phyloP scores from a whole-genome alignment of 2,888 invertebrate genomes.

The Drosophila robusta region DNA sequence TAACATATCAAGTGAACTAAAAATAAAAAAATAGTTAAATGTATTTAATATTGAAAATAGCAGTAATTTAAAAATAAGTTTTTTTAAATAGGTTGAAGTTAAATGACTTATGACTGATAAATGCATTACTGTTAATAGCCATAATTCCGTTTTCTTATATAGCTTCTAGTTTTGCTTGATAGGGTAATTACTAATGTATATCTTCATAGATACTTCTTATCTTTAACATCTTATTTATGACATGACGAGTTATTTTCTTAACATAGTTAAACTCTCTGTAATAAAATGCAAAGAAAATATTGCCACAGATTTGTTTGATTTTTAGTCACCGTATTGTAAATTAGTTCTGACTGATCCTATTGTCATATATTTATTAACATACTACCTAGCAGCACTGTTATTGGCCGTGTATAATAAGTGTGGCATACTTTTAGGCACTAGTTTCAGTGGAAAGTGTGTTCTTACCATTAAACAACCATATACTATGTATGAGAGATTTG shows the following conservation, averaged over 20 bases:
- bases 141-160: too few species aligned
- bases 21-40: not conserved
- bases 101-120: too few species aligned
- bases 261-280: not conserved
- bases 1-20: not conserved
- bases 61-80: too few species aligned
- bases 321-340: not conserved
- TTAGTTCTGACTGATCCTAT: not conserved
- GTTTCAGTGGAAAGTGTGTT: not conserved
- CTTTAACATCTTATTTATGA: too few species aligned
- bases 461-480: too few species aligned
- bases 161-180: not conserved
- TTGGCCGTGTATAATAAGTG: not conserved
- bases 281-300: too few species aligned
- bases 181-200: not conserved
- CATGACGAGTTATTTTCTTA: too few species aligned
- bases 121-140: too few species aligned
- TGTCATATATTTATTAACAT: not conserved
- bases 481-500: too few species aligned
- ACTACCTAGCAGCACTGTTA: slow-evolving; percentile 14
- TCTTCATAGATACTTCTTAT: not conserved
- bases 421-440: slow-evolving; percentile 22
- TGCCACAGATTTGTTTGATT: too few species aligned
- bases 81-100: too few species aligned
- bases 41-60: not conserved